A percentile compares a stretch with the other conserved stretches of the same genome.
These are phyloP conservation scores for Rynchops niger DNA, from an alignment of 2,113 vertebrate species.

Conservation along the genomic window DNA sequence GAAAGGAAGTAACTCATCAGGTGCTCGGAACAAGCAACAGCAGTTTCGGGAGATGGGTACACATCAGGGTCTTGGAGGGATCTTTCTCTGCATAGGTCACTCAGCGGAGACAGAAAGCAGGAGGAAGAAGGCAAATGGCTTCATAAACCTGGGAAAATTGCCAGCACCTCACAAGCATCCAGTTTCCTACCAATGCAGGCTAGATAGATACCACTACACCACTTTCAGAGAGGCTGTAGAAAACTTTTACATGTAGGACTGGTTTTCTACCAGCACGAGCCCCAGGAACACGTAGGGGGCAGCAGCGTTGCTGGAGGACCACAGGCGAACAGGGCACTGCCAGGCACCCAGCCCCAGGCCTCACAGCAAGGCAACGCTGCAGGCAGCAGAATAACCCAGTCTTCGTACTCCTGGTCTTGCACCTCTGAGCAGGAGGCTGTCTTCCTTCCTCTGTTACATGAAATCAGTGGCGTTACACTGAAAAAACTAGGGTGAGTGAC, in stretches of 20 bases:
- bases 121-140: not conserved
- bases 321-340: accelerated
- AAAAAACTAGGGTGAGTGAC: not conserved
- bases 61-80: not conserved
- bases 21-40: not conserved
- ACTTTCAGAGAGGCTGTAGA: not conserved
- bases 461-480: not conserved
- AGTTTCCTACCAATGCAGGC: not conserved
- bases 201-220: not conserved
- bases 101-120: not conserved
- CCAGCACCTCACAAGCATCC: not conserved
- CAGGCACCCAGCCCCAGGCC: not conserved
- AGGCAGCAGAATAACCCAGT: not conserved
- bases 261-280: not conserved
- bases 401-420: not conserved
- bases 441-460: not conserved
- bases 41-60: not conserved
- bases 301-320: not conserved
- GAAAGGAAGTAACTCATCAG: conserved; percentile 46
- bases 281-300: not conserved
- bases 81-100: not conserved
- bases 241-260: not conserved
- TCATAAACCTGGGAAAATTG: not conserved
- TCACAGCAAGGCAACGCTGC: not conserved
- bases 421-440: not conserved